Base-by-base conservation (phyloP, 2,888 invertebrate species). In the Dryomyza anilis region DNA sequence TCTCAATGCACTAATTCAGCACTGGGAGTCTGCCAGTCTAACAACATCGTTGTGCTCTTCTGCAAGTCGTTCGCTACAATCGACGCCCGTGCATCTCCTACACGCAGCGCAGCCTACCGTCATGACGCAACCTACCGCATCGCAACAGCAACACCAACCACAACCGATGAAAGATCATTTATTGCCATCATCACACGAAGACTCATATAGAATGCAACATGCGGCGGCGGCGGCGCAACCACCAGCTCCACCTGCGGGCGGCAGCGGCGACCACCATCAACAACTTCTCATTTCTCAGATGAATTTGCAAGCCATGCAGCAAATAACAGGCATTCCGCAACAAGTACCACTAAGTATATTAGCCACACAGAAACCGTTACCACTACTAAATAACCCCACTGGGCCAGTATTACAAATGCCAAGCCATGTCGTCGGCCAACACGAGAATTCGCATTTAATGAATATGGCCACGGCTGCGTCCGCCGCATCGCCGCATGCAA, bases 1-100 rank as follows among this genome's bases (percentile, higher is more conserved):
- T 63, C 85, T 91, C 66, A 87, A 86, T 71, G 85, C 87, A 16
- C 84, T 93, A 46, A 86, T 93, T 67, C 89, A 89, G 69, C 89
- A 91, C 77, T 93, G 93, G 93, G 90, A 91, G 73, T 87, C 90
- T 36, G 88, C 91, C 3, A 91, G 91, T 67, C 83, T 86, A 65
- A 84, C 85, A 63, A 81, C 84, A 65, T 84, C 84, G 62, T 78
- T 83, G 68, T 87, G 86, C 69, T 83, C 83, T 73, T 84, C 86
- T 53, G 85, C 86, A 58, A 86, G 86, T 69, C 83, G 86, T 52
- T 86, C 86, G 33, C 77, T 86, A 65, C 86, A 86, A 70, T 82
- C 84, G 65, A 86, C 86, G 69, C 86, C 86, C 43, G 84, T 85
- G 67, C 78, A 84, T 36, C n/a, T n/a, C n/a, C n/a, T n/a, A n/a